Conservation (phyloP, 2,888 invertebrate species). For the Danaus chrysippus region DNA sequence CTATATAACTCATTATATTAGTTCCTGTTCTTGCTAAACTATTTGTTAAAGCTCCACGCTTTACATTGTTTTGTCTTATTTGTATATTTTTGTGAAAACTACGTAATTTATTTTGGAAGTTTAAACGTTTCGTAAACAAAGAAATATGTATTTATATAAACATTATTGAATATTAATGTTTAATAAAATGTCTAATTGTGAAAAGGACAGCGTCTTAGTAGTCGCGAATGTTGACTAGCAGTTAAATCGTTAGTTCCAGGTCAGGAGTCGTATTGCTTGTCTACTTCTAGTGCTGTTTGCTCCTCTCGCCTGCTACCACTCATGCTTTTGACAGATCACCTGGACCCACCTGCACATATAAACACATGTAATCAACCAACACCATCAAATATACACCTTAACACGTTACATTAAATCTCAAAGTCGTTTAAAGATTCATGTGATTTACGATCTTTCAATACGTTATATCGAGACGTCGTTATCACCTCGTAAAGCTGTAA, state of each 20-base stretch:
- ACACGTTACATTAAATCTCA: neutral
- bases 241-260: conserved; percentile 33
- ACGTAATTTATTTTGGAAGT: too few relatives aligned
- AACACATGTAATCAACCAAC: conserved; percentile 20
- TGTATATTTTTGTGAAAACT: too few relatives aligned
- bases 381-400: conserved; percentile 26
- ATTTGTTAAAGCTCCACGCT: too few relatives aligned
- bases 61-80: too few relatives aligned
- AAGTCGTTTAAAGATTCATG: neutral
- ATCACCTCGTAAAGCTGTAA: conserved; percentile 25
- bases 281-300: conserved; percentile 62
- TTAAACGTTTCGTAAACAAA: too few relatives aligned
- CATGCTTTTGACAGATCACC: conserved; percentile 69
- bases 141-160: too few relatives aligned
- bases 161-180: too few relatives aligned
- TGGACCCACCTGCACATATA: conserved; percentile 30
- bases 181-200: too few relatives aligned
- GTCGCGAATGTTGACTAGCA: conserved; percentile 17
- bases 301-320: conserved; percentile 68
- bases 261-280: conserved; percentile 27
- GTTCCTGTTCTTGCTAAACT: too few relatives aligned
- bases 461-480: conserved; percentile 6
- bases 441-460: conserved; percentile 10
- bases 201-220: neutral
- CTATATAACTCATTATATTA: too few relatives aligned